Conservation (phyloP, 2,797 vertebrate genomes). For the Macropodus opercularis region DNA sequence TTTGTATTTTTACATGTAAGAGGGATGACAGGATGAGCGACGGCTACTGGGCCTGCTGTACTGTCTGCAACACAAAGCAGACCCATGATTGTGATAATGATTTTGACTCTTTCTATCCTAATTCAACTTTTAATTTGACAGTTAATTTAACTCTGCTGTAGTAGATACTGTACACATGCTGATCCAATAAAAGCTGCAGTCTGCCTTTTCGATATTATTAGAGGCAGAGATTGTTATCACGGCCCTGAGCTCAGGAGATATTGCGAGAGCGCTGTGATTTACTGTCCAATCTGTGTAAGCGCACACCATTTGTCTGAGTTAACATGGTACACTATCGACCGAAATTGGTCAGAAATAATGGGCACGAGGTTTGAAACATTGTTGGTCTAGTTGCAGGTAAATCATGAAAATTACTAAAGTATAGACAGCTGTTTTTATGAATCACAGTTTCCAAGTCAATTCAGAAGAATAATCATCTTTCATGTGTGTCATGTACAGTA, state of each 20-base stretch:
- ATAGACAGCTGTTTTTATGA: conserved; percentile 25
- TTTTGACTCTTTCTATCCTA: not conserved
- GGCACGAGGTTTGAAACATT: conserved; percentile 27
- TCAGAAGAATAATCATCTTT: conserved; percentile 25
- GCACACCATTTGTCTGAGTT: conserved; percentile 49
- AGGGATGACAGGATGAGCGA: too few relatives aligned
- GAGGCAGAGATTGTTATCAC: conserved; percentile 14
- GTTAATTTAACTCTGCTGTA: not conserved
- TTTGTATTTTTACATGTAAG: not conserved
- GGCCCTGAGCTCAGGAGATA: conserved; percentile 20
- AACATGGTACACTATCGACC: conserved; percentile 15
- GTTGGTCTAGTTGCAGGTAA: conserved; percentile 16
- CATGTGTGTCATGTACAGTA: conserved; percentile 22
- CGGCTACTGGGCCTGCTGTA: too few relatives aligned
- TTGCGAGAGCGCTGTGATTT: conserved; percentile 33
- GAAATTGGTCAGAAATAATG: conserved; percentile 37
- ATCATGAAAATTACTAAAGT: conserved; percentile 33
- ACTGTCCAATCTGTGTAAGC: conserved; percentile 32
- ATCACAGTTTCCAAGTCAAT: conserved; percentile 23
- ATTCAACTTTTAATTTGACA: not conserved
- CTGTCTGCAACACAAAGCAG: too few relatives aligned
- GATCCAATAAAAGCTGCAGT: not conserved
- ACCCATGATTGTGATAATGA: not conserved
- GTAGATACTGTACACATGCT: not conserved
- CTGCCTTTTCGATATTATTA: conserved; percentile 10